Percentiles rank a stretch among this genome's conserved stretches.
These are phyloP conservation scores for Stegostoma tigrinum DNA, from an alignment of 2,113 vertebrate genomes.

Conservation along the genomic window DNA sequence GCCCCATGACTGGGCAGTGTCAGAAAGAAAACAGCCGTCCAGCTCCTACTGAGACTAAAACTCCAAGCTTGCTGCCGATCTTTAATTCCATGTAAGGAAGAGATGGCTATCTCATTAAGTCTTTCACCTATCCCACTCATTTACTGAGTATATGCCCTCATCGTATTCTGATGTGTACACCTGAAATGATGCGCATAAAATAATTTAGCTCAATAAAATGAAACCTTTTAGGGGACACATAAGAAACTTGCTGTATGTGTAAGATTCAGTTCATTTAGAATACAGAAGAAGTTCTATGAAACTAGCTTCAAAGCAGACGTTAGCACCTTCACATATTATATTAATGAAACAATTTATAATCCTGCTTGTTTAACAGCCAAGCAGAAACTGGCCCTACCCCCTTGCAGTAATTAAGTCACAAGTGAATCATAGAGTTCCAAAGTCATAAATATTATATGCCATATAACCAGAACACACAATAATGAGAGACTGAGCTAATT, in stretches of 20 bases:
- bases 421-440: background rate
- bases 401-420: slow-evolving; percentile 6
- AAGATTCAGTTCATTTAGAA: background rate
- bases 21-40: too few species aligned
- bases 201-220: background rate
- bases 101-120: too few species aligned
- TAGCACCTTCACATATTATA: slow-evolving; percentile 2
- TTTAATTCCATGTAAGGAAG: too few species aligned
- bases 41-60: too few species aligned
- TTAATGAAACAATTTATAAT: slow-evolving; percentile 12
- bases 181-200: background rate
- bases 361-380: background rate
- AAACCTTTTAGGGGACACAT: background rate
- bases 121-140: background rate
- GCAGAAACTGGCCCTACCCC: background rate
- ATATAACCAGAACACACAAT: background rate
- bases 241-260: background rate
- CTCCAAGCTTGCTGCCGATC: too few species aligned
- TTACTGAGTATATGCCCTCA: background rate
- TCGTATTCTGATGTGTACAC: background rate
- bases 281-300: background rate
- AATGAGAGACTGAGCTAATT: slow-evolving; percentile 9
- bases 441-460: slow-evolving; percentile 25
- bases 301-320: slow-evolving; percentile 3
- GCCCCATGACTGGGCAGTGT: too few species aligned